Evolutionary conservation across 1,140 invertebrate genomes (phyloP), one percentile per base, ranked within the genome.

Genomic region (Leptinotarsa defecta): DNA sequence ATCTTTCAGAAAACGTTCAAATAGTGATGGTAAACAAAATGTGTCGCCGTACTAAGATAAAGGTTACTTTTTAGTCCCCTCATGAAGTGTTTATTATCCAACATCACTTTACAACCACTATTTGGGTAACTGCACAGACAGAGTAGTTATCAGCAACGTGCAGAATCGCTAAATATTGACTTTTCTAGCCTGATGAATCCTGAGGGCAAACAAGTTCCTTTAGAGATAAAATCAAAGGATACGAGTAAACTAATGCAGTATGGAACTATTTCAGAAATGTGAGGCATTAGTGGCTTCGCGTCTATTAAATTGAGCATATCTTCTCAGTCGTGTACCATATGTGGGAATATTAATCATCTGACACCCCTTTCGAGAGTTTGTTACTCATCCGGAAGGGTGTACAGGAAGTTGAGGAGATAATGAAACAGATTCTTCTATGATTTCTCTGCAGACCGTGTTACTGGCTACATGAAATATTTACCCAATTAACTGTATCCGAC

Each of bases 361-460:
- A 15, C 15, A 15, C 52, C 52, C 52, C n/a, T 57, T 57, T 57
- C 13, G 52, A 57, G 15, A 17, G 52, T 57, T 57, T 13, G 52
- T 57, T 57, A 57, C n/a, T 57, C 52, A 19, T 57, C 52, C 52
- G 52, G 52, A 57, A 19, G 52, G 52, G n/a, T 19, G n/a, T 19
- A 19, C 52, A 57, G 52, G 52, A 57, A 57, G 52, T 57, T 57
- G 52, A 57, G n/a, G 52, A 57, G 15, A 57, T 57, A 57, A 57
- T 57, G 52, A 19, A 57, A 57, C 52, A 15, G n/a, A 19, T 17
- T 57, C 52, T 19, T 57, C 52, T 57, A 15, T 57, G 52, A 57
- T 57, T 19, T 43, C 34, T 43, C 2, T 11, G 2, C 34, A 43
- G 34, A 43, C 34, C 34, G 34, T 43, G 34, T 43, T 43, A 43